Evolutionary conservation across 2,888 invertebrate genomes (phyloP).

Genomic region (Theodoxus fluviatilis): DNA sequence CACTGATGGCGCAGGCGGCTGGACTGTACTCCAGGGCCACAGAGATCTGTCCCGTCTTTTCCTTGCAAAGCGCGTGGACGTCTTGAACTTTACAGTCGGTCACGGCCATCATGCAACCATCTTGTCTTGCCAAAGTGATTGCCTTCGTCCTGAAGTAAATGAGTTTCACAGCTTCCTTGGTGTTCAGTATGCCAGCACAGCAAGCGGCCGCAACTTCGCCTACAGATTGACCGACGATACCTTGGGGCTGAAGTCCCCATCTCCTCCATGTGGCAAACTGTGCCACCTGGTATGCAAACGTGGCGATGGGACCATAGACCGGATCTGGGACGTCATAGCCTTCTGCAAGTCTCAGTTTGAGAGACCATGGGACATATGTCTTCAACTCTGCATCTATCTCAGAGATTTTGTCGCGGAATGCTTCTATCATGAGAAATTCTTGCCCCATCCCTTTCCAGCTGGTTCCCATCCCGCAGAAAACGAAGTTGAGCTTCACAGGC

Average conservation of each 20-base stretch:
- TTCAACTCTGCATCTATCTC: slow-evolving; percentile 36
- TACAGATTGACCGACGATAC: slow-evolving; percentile 48
- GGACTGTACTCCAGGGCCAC: slow-evolving; percentile 38
- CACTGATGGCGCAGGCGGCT: slow-evolving; percentile 36
- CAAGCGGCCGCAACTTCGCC: slow-evolving; percentile 50
- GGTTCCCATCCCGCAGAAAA: slow-evolving; percentile 54
- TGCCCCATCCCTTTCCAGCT: slow-evolving; percentile 50
- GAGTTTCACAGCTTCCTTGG: slow-evolving; percentile 42
- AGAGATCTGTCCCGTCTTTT: slow-evolving; percentile 26
- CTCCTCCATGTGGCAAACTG: slow-evolving; percentile 37
- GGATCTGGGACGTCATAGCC: slow-evolving; percentile 34
- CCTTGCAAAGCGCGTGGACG: slow-evolving; percentile 32
- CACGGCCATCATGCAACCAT: too few species aligned
- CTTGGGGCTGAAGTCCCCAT: slow-evolving; percentile 38
- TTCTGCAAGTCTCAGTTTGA: slow-evolving; percentile 33
- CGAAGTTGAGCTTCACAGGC: too few species aligned
- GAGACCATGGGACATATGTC: slow-evolving; percentile 33
- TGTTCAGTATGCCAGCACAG: slow-evolving; percentile 34
- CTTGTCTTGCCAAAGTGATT: background rate
- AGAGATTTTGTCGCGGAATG: slow-evolving; percentile 38
- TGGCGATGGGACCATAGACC: slow-evolving; percentile 39
- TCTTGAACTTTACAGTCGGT: too few species aligned
- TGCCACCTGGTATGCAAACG: slow-evolving; percentile 47
- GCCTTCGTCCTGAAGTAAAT: slow-evolving; percentile 41
- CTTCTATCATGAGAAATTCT: slow-evolving; percentile 36